Conservation (phyloP, 2,113 vertebrate species). For the Ceyx melanurus region DNA sequence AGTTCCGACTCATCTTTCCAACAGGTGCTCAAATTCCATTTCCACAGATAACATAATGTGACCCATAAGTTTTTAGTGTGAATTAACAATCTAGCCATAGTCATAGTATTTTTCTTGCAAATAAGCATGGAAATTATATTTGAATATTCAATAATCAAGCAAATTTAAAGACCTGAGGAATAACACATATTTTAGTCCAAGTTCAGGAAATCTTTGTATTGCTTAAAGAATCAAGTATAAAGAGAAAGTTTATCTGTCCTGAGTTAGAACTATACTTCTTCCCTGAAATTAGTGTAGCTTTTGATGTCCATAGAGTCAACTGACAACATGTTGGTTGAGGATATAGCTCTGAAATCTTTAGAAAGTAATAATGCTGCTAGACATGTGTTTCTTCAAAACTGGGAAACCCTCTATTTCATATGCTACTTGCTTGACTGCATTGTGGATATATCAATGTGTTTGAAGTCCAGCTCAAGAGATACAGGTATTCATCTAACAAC, state of each 20-base stretch:
- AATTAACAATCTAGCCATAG: neutral
- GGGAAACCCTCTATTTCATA: neutral
- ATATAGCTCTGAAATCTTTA: neutral
- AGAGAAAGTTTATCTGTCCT: neutral
- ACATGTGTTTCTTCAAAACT: neutral
- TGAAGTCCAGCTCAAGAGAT: constrained; percentile 6
- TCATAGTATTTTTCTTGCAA: neutral
- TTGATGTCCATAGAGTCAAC: neutral
- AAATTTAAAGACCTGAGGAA: neutral
- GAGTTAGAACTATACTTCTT: neutral
- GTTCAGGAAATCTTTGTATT: neutral
- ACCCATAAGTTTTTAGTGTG: neutral
- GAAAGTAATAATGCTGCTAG: neutral
- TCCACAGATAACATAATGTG: neutral
- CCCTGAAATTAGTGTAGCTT: neutral
- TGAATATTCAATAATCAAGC: neutral
- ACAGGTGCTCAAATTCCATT: no score
- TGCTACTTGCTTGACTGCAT: neutral
- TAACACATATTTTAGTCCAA: neutral
- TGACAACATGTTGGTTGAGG: neutral
- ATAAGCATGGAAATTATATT: neutral
- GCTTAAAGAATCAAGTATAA: neutral
- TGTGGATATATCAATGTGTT: neutral
- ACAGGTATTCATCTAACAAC: constrained; percentile 26
- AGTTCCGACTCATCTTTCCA: neutral